phyloP scores from a whole-genome alignment of 2,113 vertebrate species.

The Aphelocoma coerulescens region DNA sequence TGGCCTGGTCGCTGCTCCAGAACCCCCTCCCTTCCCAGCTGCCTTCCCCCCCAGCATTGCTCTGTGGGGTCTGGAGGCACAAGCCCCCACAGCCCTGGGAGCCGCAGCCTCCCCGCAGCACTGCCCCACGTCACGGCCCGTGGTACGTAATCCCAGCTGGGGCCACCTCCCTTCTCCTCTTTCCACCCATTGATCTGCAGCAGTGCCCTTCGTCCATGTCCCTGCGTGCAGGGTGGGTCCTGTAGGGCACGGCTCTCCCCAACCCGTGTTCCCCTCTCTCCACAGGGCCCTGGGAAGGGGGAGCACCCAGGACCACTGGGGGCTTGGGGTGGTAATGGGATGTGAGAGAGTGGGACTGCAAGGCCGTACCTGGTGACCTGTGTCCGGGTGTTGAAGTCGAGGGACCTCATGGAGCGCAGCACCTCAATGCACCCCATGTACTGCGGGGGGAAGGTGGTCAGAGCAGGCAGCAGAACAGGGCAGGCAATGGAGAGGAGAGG shows the following conservation, averaged over 20 bases:
- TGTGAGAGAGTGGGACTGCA: rapidly evolving
- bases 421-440: slow-evolving; percentile 99
- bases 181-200: not conserved
- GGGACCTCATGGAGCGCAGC: slow-evolving; percentile 91
- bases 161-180: slow-evolving; percentile 49
- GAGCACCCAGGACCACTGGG: rapidly evolving
- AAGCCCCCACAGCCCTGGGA: rapidly evolving
- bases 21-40: not conserved
- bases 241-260: not conserved
- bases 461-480: not conserved
- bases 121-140: not conserved
- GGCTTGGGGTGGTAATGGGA: rapidly evolving
- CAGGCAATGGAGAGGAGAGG: not conserved
- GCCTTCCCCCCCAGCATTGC: rapidly evolving
- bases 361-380: slow-evolving; percentile 90
- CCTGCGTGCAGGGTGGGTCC: not conserved
- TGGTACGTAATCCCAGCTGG: not conserved
- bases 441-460: slow-evolving; percentile 28
- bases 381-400: slow-evolving; percentile 94
- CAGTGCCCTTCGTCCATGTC: not conserved
- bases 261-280: not conserved
- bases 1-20: not conserved
- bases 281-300: rapidly evolving
- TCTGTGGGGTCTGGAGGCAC: not conserved
- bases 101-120: not conserved